Base-by-base conservation (phyloP, 2,888 invertebrate species). In the Ectemnius cavifrons region DNA sequence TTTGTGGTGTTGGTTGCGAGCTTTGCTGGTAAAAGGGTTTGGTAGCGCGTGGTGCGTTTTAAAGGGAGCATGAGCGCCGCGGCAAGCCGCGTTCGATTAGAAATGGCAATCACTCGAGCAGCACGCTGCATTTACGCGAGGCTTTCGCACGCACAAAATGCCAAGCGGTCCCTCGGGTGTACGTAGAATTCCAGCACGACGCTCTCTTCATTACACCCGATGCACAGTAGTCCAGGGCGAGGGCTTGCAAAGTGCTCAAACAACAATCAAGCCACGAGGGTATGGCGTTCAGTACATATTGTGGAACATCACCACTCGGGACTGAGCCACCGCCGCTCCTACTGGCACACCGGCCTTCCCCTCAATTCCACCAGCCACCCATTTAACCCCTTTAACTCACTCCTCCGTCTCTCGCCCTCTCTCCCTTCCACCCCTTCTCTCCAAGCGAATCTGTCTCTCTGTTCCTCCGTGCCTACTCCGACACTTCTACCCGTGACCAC, bases 201-300 rank as follows among this genome's bases (percentile, higher is more conserved):
- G 65, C 64, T 58, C 78, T 75, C 74, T 82, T 82, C 78, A 75
- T 84, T 85, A 81, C 81, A 63, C 65, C 76, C 60, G 71, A 58
- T 61, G 67, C 73, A 37, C 61, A n/a, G 20, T 37, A 16, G 66
- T 28, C 37, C 13, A 47, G 13, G 4, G 28, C 6, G 56, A n/a
- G 52, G 68, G 78, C 56, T 64, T 71, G 78, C 77, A 81, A 83
- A 85, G 85, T 85, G 83, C 78, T 86, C 84, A 80, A 85, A 85
- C 86, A 85, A 84, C 84, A 83, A 85, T 86, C 82, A 85, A 79
- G 80, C 67, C 73, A 70, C 74, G 75, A 72, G 81, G 61, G 63
- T 68, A 73, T 70, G 78, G 80, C 76, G 71, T 73, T 84, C 73
- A 66, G 82, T 79, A 83, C 86, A 82, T 84, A 85, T 85, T 82